Percentiles rank a stretch among this genome's conserved stretches.
phyloP scores from a whole-genome alignment of 1,140 invertebrate species.

The Ylistrum balloti region DNA sequence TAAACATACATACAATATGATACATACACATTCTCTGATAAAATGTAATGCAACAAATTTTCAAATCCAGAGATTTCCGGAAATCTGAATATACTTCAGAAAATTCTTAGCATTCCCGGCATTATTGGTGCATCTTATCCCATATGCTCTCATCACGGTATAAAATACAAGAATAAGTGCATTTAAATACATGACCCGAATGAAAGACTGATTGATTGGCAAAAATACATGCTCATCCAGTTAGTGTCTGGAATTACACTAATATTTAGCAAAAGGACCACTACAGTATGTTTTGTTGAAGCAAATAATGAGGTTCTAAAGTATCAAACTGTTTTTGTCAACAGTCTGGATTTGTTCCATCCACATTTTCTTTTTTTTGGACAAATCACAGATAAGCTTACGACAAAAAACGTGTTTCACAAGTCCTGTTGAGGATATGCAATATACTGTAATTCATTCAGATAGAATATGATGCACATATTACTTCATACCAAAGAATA shows the following conservation, averaged over 20 bases:
- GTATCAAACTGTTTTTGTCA: not conserved
- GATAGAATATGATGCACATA: not conserved
- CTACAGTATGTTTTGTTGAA: not conserved
- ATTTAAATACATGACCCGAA: conserved; percentile 17
- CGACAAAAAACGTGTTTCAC: not conserved
- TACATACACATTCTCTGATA: not conserved
- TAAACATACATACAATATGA: not conserved
- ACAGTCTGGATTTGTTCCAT: conserved; percentile 22
- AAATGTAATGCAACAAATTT: conserved; percentile 1
- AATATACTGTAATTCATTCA: not conserved
- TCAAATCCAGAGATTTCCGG: not conserved
- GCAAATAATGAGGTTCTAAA: conserved; percentile 25
- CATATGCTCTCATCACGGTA: not conserved
- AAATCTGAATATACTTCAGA: not conserved
- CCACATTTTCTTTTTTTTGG: not conserved
- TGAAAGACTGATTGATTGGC: not conserved
- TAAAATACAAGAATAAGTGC: conserved; percentile 13
- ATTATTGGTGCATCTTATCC: not conserved
- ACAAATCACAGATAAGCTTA: conserved; percentile 35
- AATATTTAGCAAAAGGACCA: not conserved
- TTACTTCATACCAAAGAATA: not conserved
- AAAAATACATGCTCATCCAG: not conserved
- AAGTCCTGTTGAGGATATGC: not conserved
- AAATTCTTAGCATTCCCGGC: not conserved
- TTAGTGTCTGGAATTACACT: not conserved